Conservation (phyloP, 2,113 vertebrate species). For the Toxotes jaculatrix region DNA sequence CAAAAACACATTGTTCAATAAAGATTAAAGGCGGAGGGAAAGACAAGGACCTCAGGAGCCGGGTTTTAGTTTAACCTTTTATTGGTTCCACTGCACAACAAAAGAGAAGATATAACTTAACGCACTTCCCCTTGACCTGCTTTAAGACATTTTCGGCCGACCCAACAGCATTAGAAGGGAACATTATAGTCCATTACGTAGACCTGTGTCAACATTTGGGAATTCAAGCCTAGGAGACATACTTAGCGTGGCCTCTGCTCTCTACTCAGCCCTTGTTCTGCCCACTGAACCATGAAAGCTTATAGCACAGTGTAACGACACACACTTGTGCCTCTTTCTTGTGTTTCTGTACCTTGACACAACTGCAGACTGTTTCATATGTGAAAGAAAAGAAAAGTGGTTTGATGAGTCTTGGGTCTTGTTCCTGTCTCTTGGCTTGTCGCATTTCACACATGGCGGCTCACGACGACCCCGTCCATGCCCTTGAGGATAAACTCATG, state of each 20-base stretch:
- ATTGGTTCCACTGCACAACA: slow-evolving; percentile 56
- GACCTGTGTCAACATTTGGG: slow-evolving; percentile 72
- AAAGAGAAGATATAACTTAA: slow-evolving; percentile 37
- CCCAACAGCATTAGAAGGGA: slow-evolving; percentile 62
- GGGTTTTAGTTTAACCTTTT: slow-evolving; percentile 69
- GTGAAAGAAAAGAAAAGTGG: not conserved
- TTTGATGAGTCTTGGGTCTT: not conserved
- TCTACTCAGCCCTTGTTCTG: slow-evolving; percentile 43
- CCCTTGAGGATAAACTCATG: slow-evolving; percentile 46
- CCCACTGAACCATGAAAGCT: slow-evolving; percentile 38
- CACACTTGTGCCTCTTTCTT: slow-evolving; percentile 7
- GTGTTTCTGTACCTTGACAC: slow-evolving; percentile 10
- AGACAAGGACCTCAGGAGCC: slow-evolving; percentile 23
- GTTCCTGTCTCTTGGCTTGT: slow-evolving; percentile 19
- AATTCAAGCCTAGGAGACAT: slow-evolving; percentile 61
- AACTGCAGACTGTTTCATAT: slow-evolving; percentile 2
- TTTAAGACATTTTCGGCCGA: slow-evolving; percentile 54
- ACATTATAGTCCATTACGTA: slow-evolving; percentile 54
- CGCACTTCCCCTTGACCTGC: slow-evolving; percentile 41
- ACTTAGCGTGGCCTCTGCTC: slow-evolving; percentile 39
- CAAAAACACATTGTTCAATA: slow-evolving; percentile 15
- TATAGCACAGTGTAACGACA: slow-evolving; percentile 34
- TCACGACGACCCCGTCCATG: slow-evolving; percentile 8
- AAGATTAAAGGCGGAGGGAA: slow-evolving; percentile 41
- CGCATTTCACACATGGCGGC: slow-evolving; percentile 19